Evolutionary conservation across 2,888 invertebrate genomes (phyloP).

Genomic region (Pecten maximus): DNA sequence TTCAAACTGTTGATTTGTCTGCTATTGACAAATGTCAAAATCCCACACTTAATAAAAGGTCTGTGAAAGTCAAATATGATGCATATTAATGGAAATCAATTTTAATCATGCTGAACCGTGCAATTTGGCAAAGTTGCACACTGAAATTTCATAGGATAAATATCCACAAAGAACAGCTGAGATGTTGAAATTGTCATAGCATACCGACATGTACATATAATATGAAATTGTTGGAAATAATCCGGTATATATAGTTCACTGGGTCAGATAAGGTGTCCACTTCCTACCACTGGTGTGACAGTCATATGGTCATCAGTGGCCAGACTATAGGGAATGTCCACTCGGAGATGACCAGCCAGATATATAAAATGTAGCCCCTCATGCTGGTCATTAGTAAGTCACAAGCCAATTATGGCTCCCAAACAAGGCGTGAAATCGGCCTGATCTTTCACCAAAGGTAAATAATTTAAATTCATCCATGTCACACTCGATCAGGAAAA

Average conservation of each 20-base stretch:
- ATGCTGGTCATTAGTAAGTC: not conserved
- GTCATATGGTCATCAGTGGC: not conserved
- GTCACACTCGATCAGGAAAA: not conserved
- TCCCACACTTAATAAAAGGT: not conserved
- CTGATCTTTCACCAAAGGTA: not conserved
- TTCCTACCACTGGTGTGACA: not conserved
- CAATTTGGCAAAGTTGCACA: too few species aligned
- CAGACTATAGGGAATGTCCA: constrained; percentile 15
- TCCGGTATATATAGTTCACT: not conserved
- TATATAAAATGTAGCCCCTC: not conserved
- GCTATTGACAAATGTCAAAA: not conserved
- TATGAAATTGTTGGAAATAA: not conserved
- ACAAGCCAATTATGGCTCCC: not conserved
- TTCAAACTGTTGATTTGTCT: too few species aligned
- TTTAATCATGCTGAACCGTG: too few species aligned
- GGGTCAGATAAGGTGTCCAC: not conserved
- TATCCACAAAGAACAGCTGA: not conserved
- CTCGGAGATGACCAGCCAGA: not conserved
- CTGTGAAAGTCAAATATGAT: too few species aligned
- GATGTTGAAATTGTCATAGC: not conserved
- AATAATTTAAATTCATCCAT: constrained; percentile 9
- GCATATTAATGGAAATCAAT: too few species aligned
- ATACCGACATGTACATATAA: too few species aligned
- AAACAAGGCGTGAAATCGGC: constrained; percentile 16
- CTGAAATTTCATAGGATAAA: too few species aligned